Base-by-base conservation (phyloP, 2,888 invertebrate species). In the Alloplasta piceator region DNA sequence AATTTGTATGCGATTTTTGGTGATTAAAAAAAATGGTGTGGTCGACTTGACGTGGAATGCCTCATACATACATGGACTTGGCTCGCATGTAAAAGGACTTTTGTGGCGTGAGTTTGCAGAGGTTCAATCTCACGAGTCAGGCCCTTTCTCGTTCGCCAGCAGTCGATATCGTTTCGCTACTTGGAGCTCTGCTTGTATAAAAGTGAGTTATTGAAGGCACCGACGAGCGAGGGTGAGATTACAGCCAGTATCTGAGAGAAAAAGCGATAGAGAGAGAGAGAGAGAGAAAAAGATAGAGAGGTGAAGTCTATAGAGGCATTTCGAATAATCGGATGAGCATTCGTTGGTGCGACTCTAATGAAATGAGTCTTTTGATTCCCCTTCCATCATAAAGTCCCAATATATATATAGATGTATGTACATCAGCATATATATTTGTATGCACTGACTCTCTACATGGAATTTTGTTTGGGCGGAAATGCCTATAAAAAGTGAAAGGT, bases 371-470 rank as follows among this genome's bases (percentile, higher is more conserved):
- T 58, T 78, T 64, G 63, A 78, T 66, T 74, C 74, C 80, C 78
- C 66, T 60, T 12, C 55, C 68, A n/a, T 63, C 26, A 84, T 82
- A 83, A 5, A 80, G 79, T 74, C 26, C 78, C 66, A 56, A 75
- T 76, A 80, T 60, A 66, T 63, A 26, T 1, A 26, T 26, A 1
- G 1, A 26, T 26, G 3, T 26, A 26, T 77, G 56, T 75, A 68
- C 86, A 88, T 89, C 86, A 86, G 82, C 87, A 86, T 88, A 87
- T 86, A 89, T 87, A 89, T 90, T 89, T 88, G 88, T 89, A 87
- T 90, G 87, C 88, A 87, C 86, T 87, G 48, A 48, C 43, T 14
- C 71, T 63, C 4, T 46, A 67, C 61, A 67, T 26, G 38, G 46
- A 7, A 55, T 61, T 78, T 72, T 56, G 67, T 66, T 78, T 58